Conservation (phyloP, 2,888 invertebrate species). For the Sesia apiformis region DNA sequence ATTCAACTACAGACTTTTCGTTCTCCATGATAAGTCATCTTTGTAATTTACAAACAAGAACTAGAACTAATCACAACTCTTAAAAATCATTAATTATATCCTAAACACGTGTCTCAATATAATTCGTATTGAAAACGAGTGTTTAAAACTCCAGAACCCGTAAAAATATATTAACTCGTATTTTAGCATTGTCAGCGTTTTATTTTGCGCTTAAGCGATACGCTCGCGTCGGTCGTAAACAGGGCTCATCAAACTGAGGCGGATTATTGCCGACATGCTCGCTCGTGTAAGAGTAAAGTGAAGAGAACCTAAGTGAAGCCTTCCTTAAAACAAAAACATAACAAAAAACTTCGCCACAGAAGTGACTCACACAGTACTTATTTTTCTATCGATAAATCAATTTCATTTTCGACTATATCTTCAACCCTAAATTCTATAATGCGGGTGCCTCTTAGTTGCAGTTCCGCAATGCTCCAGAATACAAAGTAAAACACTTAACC, state of each 20-base stretch:
- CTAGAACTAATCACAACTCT: too few relatives aligned
- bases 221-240: conserved; percentile 51
- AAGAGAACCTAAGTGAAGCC: conserved; percentile 14
- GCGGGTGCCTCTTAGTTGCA: background rate
- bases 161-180: conserved; percentile 64
- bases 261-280: conserved; percentile 48
- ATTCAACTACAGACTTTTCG: too few relatives aligned
- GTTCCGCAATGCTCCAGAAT: background rate
- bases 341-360: background rate
- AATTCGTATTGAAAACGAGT: too few relatives aligned
- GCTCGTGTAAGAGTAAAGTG: conserved; percentile 22
- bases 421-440: background rate
- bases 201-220: conserved; percentile 56
- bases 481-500: background rate
- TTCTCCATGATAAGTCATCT: too few relatives aligned
- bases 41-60: too few relatives aligned
- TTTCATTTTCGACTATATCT: conserved; percentile 20
- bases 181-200: conserved; percentile 61
- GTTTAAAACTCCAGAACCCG: conserved; percentile 24
- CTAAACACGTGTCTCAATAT: too few relatives aligned
- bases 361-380: background rate
- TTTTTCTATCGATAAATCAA: conserved; percentile 16
- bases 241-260: conserved; percentile 44
- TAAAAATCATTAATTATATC: too few relatives aligned
- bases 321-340: conserved; percentile 14